Conservation (phyloP, 2,113 vertebrate species). For the Anthoscopus minutus region DNA sequence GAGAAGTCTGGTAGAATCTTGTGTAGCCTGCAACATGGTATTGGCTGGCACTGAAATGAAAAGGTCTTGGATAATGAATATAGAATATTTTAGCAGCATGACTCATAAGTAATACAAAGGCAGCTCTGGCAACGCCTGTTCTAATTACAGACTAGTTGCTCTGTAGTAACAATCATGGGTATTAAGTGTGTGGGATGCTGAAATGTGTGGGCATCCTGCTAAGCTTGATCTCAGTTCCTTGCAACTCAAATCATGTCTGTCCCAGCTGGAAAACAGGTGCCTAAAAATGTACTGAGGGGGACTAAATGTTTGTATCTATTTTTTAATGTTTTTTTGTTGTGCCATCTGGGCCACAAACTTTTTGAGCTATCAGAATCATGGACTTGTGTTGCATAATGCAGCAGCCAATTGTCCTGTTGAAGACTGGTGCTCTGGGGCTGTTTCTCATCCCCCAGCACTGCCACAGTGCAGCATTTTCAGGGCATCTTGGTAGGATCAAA, state of each 20-base stretch:
- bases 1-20: background rate
- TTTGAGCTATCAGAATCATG: background rate
- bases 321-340: background rate
- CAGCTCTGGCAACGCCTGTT: background rate
- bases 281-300: background rate
- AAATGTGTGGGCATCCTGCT: background rate
- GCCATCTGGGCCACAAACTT: background rate
- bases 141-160: constrained; percentile 24
- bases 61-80: constrained; percentile 8
- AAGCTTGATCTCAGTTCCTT: background rate
- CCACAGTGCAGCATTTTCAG: background rate
- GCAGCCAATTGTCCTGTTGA: background rate
- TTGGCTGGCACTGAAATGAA: constrained; percentile 6
- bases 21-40: background rate
- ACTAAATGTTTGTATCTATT: background rate
- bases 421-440: background rate
- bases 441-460: background rate
- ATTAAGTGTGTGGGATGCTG: constrained; percentile 25
- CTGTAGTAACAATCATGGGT: background rate
- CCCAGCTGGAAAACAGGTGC: constrained; percentile 6
- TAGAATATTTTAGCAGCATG: constrained; percentile 35
- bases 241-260: background rate
- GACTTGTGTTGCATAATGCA: background rate
- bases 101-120: constrained; percentile 48
- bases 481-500: background rate